Percentiles rank a stretch among this genome's conserved stretches.
phyloP scores from a whole-genome alignment of 1,140 invertebrate species.

The Homalodisca vitripennis region DNA sequence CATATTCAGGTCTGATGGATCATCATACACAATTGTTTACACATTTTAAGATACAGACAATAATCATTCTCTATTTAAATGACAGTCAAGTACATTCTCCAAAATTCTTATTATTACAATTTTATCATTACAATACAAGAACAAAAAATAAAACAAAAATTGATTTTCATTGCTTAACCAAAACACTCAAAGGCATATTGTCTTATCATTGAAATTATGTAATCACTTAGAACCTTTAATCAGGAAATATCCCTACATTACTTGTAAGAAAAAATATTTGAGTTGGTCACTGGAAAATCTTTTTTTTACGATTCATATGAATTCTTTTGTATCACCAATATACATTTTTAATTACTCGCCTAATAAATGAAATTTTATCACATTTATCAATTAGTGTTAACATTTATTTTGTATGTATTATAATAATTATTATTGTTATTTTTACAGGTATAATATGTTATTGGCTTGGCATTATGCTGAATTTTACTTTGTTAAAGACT shows the following conservation, averaged over 20 bases:
- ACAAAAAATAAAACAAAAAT: background rate
- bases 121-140: background rate
- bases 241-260: background rate
- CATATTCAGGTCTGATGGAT: background rate
- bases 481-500: no score
- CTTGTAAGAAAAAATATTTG: background rate
- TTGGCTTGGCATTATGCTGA: no score
- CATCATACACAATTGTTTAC: background rate
- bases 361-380: no score
- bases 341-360: no score
- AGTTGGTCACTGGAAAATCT: background rate
- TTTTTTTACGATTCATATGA: no score
- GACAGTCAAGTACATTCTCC: background rate
- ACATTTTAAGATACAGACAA: background rate
- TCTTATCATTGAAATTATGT: background rate
- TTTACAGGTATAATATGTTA: no score
- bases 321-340: no score
- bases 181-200: background rate
- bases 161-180: background rate
- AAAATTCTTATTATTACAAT: background rate
- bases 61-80: background rate
- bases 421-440: no score
- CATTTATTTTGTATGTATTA: no score
- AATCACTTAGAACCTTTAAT: background rate
- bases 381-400: no score